Conservation (phyloP, 2,888 invertebrate species). For the Agrenia bidenticulata region DNA sequence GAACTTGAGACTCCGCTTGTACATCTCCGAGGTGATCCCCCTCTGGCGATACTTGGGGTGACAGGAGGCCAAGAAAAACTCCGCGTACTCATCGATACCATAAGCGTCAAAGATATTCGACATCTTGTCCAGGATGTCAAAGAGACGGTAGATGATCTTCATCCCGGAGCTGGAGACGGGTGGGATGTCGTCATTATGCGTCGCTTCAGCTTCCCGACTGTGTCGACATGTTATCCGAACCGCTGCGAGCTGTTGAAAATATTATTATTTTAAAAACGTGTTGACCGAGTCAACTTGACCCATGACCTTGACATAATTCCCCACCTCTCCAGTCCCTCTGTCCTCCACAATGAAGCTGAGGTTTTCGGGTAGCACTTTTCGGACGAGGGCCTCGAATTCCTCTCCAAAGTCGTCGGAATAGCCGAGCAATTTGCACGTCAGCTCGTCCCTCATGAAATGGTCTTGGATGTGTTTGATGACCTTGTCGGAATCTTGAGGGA, state of each 20-base stretch:
- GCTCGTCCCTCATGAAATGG: constrained; percentile 39
- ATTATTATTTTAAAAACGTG: no score
- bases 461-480: constrained; percentile 38
- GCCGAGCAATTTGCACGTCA: constrained; percentile 35
- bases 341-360: constrained; percentile 42
- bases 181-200: constrained; percentile 26
- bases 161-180: constrained; percentile 17
- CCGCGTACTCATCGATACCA: constrained; percentile 31
- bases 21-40: constrained; percentile 41
- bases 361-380: constrained; percentile 34
- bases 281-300: no score
- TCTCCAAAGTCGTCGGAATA: constrained; percentile 38
- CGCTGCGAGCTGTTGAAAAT: constrained; percentile 28
- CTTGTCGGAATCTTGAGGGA: constrained; percentile 31
- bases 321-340: constrained; percentile 35
- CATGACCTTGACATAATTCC: background rate
- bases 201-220: background rate
- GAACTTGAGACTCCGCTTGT: constrained; percentile 32
- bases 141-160: constrained; percentile 26
- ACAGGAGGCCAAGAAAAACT: constrained; percentile 41
- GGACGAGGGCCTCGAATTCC: constrained; percentile 26
- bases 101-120: constrained; percentile 34
- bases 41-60: constrained; percentile 24
- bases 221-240: constrained; percentile 39
- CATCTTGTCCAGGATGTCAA: constrained; percentile 29